Conservation (phyloP, 2,113 vertebrate species). For the Genyomyrus donnyi region DNA sequence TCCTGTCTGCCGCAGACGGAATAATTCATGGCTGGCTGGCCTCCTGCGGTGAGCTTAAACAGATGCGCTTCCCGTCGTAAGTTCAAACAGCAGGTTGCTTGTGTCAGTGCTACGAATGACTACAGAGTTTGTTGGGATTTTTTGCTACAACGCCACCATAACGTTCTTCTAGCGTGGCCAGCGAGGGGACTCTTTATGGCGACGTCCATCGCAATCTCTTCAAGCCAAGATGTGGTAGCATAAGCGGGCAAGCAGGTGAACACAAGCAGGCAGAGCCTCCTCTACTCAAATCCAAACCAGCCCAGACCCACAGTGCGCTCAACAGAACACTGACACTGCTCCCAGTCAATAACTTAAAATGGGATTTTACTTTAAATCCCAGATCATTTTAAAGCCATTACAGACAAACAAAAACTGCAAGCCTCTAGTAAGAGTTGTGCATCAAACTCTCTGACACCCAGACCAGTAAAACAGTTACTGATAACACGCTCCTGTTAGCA, state of each 20-base stretch:
- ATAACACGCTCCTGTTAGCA: background rate
- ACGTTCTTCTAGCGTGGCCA: background rate
- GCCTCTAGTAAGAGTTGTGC: background rate
- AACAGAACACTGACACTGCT: background rate
- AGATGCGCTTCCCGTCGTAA: conserved; percentile 6
- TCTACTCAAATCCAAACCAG: background rate
- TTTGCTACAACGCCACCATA: background rate
- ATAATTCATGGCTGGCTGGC: conserved; percentile 42
- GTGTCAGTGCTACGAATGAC: background rate
- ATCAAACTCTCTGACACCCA: background rate
- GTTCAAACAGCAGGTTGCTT: background rate
- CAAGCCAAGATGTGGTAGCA: background rate
- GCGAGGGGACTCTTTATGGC: background rate
- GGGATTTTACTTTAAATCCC: conserved; percentile 2
- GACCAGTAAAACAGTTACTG: background rate
- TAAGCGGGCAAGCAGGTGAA: background rate
- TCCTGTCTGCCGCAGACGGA: conserved; percentile 28
- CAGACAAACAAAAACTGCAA: background rate
- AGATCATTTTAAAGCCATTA: background rate
- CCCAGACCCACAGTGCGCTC: background rate
- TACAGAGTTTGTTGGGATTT: background rate
- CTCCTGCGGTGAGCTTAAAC: background rate
- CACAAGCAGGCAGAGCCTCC: background rate
- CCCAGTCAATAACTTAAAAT: background rate
- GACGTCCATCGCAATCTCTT: background rate